Conservation (phyloP, 2,113 vertebrate genomes). For the Heliornis fulica region DNA sequence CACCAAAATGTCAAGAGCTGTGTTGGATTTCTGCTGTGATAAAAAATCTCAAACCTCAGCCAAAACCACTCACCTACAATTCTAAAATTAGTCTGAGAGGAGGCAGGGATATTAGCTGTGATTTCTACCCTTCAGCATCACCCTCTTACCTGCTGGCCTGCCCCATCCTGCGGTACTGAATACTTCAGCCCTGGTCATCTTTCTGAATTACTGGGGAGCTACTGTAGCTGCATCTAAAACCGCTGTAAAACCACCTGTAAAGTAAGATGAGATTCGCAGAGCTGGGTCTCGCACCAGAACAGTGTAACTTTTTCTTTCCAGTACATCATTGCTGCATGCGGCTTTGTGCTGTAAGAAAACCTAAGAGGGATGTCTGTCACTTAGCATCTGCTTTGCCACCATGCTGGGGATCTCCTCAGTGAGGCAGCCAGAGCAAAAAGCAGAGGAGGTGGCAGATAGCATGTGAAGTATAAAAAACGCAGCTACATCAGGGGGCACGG, state of each 20-base stretch:
- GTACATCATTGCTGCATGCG: accelerated
- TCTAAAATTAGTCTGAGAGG: neutral
- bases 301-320: neutral
- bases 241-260: accelerated
- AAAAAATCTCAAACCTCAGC: neutral
- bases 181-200: neutral
- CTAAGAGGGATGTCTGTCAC: neutral
- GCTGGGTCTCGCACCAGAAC: neutral
- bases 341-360: neutral
- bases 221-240: neutral
- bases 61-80: neutral
- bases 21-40: neutral
- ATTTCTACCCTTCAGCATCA: neutral
- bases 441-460: neutral
- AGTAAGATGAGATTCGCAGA: neutral
- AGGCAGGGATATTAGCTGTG: neutral
- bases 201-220: neutral
- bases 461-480: neutral
- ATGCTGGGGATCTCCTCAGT: accelerated
- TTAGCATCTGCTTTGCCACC: accelerated
- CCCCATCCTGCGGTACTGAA: neutral
- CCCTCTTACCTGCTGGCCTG: neutral
- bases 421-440: neutral
- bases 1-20: neutral
- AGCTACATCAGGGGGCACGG: neutral